Evolutionary conservation across 1,140 invertebrate genomes (phyloP).

Genomic region (Mactra quadrangularis): DNA sequence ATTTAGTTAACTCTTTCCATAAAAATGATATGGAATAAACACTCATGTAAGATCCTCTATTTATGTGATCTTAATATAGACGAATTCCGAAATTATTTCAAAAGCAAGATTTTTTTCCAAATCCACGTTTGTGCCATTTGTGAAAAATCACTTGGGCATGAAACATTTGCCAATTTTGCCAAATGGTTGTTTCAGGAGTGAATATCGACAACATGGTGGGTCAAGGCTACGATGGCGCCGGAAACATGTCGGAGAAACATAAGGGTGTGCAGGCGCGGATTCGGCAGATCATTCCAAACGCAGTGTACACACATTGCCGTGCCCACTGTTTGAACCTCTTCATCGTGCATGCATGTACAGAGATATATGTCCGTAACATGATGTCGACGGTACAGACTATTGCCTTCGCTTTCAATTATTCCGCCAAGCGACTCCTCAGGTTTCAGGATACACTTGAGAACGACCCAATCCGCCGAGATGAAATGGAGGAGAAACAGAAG

Average conservation of each 20-base stretch:
- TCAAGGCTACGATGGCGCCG: conserved; percentile 58
- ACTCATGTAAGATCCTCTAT: no score
- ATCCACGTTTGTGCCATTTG: no score
- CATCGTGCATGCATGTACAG: conserved; percentile 48
- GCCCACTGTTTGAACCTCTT: conserved; percentile 61
- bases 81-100: no score
- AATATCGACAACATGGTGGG: conserved; percentile 6
- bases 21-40: no score
- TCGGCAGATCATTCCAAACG: conserved; percentile 9
- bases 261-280: conserved; percentile 55
- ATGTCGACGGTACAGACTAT: conserved; percentile 42
- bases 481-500: conserved; percentile 28
- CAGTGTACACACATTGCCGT: conserved; percentile 59
- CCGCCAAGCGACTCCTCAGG: conserved; percentile 27
- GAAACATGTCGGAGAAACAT: conserved; percentile 27
- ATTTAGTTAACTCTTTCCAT: no score
- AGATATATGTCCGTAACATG: conserved; percentile 35
- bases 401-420: conserved; percentile 57
- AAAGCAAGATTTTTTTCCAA: no score
- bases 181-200: conserved; percentile 14
- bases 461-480: neutral
- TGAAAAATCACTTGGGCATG: no score
- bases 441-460: conserved; percentile 7
- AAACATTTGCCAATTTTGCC: neutral
- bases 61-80: no score